These are phyloP conservation scores for Zaprionus ornatus DNA, from an alignment of 1,140 invertebrate species.

Conservation along the genomic window DNA sequence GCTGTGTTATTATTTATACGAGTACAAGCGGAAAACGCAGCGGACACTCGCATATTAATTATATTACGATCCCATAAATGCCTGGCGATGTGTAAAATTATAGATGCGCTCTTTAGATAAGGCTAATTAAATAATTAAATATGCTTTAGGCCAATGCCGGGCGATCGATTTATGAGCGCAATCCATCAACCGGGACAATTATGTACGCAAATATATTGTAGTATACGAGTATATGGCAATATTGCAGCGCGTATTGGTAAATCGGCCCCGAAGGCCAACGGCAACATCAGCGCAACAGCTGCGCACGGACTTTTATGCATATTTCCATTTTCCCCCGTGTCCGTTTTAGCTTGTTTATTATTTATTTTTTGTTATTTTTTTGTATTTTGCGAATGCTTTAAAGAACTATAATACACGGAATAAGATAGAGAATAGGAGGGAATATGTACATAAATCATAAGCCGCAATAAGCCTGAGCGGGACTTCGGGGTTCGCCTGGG, in stretches of 20 bases:
- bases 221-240: constrained; percentile 8
- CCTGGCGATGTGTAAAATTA: constrained; percentile 78
- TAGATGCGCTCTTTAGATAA: constrained; percentile 76
- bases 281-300: constrained; percentile 63
- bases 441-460: constrained; percentile 44
- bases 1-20: constrained; percentile 57
- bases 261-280: constrained; percentile 24
- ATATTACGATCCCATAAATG: constrained; percentile 72
- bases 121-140: constrained; percentile 82
- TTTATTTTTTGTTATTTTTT: constrained; percentile 11
- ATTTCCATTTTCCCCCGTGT: background rate
- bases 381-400: constrained; percentile 33
- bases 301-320: constrained; percentile 29
- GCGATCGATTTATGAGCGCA: constrained; percentile 63
- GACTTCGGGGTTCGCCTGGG: background rate
- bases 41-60: constrained; percentile 67
- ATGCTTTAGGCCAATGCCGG: constrained; percentile 71
- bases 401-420: constrained; percentile 26
- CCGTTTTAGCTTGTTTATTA: background rate
- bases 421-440: constrained; percentile 9
- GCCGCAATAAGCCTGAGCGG: constrained; percentile 2
- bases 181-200: constrained; percentile 72
- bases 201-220: constrained; percentile 44
- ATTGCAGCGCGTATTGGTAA: constrained; percentile 12
- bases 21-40: constrained; percentile 26